These are phyloP conservation scores for Anthoscopus minutus DNA, from an alignment of 2,113 vertebrate species.

Conservation along the genomic window DNA sequence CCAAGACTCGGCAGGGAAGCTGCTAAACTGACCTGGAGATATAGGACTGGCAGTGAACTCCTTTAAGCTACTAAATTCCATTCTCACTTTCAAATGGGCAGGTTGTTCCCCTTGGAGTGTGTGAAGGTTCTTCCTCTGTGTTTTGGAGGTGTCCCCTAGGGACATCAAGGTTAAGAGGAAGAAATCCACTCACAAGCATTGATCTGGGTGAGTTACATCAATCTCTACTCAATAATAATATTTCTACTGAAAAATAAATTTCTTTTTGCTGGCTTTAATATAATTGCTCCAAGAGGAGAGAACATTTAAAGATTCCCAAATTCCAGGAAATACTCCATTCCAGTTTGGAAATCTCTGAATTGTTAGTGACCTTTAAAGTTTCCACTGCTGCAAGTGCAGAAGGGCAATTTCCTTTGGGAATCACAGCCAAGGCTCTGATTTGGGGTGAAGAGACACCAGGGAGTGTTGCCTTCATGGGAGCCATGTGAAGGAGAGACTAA, in stretches of 20 bases:
- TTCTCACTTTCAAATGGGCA: neutral
- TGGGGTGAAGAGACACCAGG: neutral
- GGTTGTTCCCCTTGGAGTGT: neutral
- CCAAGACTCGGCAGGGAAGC: neutral
- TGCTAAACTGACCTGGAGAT: neutral
- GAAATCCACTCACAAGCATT: fast-evolving
- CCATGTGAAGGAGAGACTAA: neutral
- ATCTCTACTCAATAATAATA: neutral
- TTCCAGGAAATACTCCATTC: neutral
- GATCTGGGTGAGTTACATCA: neutral
- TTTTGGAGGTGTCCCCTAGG: neutral
- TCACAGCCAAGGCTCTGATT: neutral
- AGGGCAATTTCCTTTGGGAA: neutral
- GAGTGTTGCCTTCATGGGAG: neutral
- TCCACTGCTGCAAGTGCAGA: neutral
- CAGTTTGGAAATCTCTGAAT: neutral
- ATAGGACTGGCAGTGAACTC: neutral
- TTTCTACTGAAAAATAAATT: no score
- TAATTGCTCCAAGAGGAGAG: neutral
- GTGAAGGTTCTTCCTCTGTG: neutral
- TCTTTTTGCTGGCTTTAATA: neutral
- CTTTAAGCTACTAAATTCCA: no score
- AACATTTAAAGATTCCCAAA: no score
- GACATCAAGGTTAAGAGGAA: neutral
- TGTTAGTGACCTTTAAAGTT: neutral